Evolutionary conservation across 2,113 vertebrate genomes (phyloP).

Genomic region (Forbesichthys agassizii): DNA sequence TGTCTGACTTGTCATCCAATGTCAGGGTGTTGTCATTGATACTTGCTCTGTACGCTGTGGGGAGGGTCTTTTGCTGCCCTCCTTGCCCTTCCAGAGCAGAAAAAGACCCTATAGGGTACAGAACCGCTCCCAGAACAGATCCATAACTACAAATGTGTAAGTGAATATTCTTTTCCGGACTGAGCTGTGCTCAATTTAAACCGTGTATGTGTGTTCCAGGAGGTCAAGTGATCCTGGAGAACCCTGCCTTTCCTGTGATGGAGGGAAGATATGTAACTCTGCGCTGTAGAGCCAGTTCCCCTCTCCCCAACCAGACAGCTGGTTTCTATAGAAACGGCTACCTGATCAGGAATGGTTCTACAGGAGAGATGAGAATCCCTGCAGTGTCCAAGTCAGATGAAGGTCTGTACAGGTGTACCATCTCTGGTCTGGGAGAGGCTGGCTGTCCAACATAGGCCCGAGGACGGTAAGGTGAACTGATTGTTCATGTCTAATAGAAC

Average conservation of each 20-base stretch:
- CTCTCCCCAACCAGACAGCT: neutral
- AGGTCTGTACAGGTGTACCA: conserved; percentile 56
- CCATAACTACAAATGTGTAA: too few relatives aligned
- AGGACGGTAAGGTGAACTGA: too few relatives aligned
- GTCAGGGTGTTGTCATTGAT: too few relatives aligned
- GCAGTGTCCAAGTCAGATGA: conserved; percentile 27
- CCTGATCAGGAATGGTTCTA: neutral
- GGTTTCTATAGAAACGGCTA: conserved; percentile 47
- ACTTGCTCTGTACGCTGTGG: too few relatives aligned
- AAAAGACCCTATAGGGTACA: too few relatives aligned
- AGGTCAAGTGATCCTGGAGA: conserved; percentile 37
- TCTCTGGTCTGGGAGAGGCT: conserved; percentile 38
- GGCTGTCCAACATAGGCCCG: conserved; percentile 16
- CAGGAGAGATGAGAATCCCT: conserved; percentile 36
- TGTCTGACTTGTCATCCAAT: too few relatives aligned
- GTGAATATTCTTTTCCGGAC: too few relatives aligned
- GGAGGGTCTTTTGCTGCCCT: too few relatives aligned
- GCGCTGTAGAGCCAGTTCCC: neutral
- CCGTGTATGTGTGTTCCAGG: neutral
- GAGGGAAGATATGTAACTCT: conserved; percentile 30
- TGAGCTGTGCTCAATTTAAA: too few relatives aligned
- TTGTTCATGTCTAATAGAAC: too few relatives aligned
- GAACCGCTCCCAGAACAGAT: too few relatives aligned
- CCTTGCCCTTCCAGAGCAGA: too few relatives aligned
- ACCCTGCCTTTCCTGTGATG: conserved; percentile 23